These are phyloP conservation scores for Heteractis magnifica DNA, from an alignment of 92 coral and sea anemone species.

Conservation along the genomic window DNA sequence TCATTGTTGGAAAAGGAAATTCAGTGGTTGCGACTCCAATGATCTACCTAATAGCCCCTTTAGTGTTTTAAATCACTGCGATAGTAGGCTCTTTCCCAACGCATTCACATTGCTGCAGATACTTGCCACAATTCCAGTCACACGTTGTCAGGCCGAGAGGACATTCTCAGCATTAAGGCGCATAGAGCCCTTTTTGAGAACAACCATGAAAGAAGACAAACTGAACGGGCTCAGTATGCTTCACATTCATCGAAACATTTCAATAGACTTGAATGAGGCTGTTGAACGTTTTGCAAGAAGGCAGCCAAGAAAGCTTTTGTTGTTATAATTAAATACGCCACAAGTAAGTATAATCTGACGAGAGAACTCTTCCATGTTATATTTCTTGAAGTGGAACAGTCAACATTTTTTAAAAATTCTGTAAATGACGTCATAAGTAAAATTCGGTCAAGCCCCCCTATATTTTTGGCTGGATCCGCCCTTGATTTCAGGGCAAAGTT, in stretches of 20 bases:
- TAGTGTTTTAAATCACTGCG: not conserved
- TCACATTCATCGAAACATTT: too few species aligned
- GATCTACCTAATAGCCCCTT: constrained; percentile 4
- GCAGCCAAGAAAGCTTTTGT: constrained; percentile 1
- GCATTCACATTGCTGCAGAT: not conserved
- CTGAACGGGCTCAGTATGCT: too few species aligned
- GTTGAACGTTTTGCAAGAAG: constrained; percentile 2
- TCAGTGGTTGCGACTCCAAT: not conserved
- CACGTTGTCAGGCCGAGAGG: not conserved
- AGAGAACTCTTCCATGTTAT: too few species aligned
- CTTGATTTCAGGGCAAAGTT: too few species aligned
- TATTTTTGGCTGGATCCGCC: too few species aligned
- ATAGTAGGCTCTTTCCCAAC: too few species aligned
- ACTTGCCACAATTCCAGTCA: not conserved
- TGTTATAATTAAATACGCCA: not conserved
- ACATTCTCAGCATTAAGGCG: not conserved
- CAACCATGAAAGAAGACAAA: constrained; percentile 8
- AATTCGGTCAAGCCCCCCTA: too few species aligned
- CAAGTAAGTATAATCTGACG: too few species aligned
- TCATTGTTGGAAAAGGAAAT: not conserved
- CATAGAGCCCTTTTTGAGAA: constrained; percentile 1
- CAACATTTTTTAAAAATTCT: too few species aligned
- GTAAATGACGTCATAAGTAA: too few species aligned
- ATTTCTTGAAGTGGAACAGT: too few species aligned
- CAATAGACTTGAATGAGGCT: constrained; percentile 1